Conservation (phyloP, 2,888 invertebrate genomes). For the Calameuta pallipes region DNA sequence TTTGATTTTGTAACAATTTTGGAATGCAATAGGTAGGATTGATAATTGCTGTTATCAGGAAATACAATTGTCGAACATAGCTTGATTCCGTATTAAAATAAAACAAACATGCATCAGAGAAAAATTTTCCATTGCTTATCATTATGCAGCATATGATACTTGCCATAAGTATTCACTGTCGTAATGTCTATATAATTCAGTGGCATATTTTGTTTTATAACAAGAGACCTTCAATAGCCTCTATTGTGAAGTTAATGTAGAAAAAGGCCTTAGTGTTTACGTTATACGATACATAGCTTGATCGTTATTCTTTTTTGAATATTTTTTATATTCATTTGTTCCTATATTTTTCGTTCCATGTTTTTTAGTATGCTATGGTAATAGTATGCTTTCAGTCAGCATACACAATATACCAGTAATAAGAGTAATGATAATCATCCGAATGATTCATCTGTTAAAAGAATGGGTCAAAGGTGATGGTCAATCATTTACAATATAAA, state of each 20-base stretch:
- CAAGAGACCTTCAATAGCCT: background rate
- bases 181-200: background rate
- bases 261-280: background rate
- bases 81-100: background rate
- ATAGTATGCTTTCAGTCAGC: background rate
- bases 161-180: background rate
- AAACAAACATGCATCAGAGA: background rate
- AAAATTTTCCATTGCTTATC: background rate
- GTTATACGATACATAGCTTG: background rate
- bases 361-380: background rate
- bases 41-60: background rate
- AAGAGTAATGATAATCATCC: conserved; percentile 27
- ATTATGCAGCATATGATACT: background rate
- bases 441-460: conserved; percentile 42
- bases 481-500: background rate
- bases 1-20: background rate
- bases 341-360: background rate
- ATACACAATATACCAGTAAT: background rate
- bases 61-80: background rate
- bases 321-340: background rate
- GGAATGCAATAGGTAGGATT: background rate
- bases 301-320: background rate
- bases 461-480: conserved; percentile 33
- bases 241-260: background rate
- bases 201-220: background rate